These are phyloP conservation scores for Hylaea fasciaria DNA, from an alignment of 2,888 invertebrate genomes.

Conservation along the genomic window DNA sequence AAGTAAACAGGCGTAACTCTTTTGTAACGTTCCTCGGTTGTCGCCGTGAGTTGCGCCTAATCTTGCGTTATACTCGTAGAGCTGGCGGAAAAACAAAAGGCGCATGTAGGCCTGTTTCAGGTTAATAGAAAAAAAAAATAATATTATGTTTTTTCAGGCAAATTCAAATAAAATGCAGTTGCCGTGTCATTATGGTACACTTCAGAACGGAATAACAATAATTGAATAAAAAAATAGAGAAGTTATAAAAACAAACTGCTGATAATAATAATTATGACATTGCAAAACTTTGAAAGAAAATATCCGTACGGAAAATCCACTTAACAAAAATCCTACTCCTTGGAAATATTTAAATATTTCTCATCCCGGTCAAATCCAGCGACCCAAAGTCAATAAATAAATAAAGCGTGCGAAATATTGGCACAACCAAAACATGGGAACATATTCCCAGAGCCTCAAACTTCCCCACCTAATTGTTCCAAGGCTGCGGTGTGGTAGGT, in stretches of 20 bases:
- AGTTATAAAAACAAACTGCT: too few relatives aligned
- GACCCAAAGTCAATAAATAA: slow-evolving; percentile 21
- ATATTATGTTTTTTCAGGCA: too few relatives aligned
- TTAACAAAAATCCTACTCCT: background rate
- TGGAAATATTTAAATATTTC: background rate
- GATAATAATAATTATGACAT: too few relatives aligned
- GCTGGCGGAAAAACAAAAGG: slow-evolving; percentile 10
- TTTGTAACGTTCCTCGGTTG: slow-evolving; percentile 31
- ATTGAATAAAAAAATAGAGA: too few relatives aligned
- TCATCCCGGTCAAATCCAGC: slow-evolving; percentile 3
- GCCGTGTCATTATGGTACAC: too few relatives aligned
- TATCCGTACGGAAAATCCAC: too few relatives aligned
- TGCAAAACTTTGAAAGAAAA: too few relatives aligned
- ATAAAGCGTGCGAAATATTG: slow-evolving; percentile 25
- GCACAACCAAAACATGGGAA: slow-evolving; percentile 20
- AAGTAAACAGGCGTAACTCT: slow-evolving; percentile 44
- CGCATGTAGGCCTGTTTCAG: background rate
- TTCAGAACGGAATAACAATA: too few relatives aligned
- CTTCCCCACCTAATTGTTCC: slow-evolving; percentile 33
- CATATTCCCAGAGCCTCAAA: slow-evolving; percentile 16
- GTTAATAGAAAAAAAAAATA: too few relatives aligned
- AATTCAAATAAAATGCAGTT: too few relatives aligned
- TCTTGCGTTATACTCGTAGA: slow-evolving; percentile 30
- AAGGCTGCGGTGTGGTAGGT: slow-evolving; percentile 20
- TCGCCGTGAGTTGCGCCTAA: slow-evolving; percentile 34